Percentiles rank a stretch among this genome's conserved stretches.
Evolutionary conservation across 2,113 vertebrate genomes (phyloP).

Genomic region (Nesoenas mayeri): DNA sequence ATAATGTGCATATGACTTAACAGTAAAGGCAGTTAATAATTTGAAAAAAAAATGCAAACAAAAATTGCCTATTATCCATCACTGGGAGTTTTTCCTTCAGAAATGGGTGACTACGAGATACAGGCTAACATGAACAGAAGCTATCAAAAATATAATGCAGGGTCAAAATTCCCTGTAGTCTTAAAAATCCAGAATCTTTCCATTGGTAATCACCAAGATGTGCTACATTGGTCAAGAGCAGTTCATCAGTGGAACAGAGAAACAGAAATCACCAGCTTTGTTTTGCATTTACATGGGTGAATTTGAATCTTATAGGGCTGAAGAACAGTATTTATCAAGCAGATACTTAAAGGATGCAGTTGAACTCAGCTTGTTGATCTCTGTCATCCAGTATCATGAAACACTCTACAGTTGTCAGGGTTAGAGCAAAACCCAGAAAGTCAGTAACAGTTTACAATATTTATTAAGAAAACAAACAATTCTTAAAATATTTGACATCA

Average conservation of each 20-base stretch:
- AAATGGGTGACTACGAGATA: not conserved
- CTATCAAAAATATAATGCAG: not conserved
- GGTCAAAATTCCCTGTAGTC: not conserved
- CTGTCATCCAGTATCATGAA: not conserved
- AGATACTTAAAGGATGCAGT: not conserved
- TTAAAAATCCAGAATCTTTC: not conserved
- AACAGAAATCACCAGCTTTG: not conserved
- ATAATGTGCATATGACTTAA: not conserved
- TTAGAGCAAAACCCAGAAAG: not conserved
- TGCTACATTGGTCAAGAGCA: not conserved
- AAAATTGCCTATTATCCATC: not conserved
- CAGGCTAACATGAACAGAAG: not conserved
- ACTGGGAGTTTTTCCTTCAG: not conserved
- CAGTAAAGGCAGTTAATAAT: not conserved
- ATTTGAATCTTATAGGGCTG: not conserved
- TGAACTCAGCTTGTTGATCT: not conserved
- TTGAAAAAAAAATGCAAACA: not conserved
- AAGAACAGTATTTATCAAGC: not conserved
- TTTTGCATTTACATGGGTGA: not conserved
- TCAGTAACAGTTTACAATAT: not conserved
- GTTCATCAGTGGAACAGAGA: not conserved
- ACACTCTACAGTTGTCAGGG: not conserved
- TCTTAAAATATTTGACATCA: constrained; percentile 10
- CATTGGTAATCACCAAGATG: not conserved
- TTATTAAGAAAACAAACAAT: constrained; percentile 2